These are phyloP conservation scores for Epinephelus lanceolatus DNA, from an alignment of 2,113 vertebrate species.

Conservation along the genomic window DNA sequence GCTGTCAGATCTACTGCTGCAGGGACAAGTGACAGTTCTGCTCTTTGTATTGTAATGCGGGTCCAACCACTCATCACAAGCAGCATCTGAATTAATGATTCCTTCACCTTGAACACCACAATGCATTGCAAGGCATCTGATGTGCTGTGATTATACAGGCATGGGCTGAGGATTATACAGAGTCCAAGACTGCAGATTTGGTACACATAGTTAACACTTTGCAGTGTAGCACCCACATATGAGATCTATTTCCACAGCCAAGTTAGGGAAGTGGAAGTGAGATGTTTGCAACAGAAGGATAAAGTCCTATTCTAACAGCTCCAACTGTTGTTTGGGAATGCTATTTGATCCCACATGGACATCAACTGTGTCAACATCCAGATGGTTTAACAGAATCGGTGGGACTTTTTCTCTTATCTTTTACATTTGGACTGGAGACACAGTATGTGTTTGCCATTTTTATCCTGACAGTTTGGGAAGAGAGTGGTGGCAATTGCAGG, in stretches of 20 bases:
- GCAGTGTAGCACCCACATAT: not conserved
- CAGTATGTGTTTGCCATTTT: not conserved
- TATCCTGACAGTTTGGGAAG: not conserved
- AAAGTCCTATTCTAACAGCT: not conserved
- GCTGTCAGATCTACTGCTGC: slow-evolving; percentile 11
- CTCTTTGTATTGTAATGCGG: not conserved
- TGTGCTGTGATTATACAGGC: not conserved
- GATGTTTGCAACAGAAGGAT: not conserved
- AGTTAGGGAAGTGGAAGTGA: not conserved
- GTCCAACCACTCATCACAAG: not conserved
- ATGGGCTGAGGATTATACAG: not conserved
- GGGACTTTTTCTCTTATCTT: not conserved
- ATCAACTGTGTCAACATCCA: not conserved
- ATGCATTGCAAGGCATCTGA: not conserved
- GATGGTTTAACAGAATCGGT: not conserved
- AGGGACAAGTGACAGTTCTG: not conserved
- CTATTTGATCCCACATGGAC: not conserved
- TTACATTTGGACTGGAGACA: not conserved
- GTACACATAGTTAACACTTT: not conserved
- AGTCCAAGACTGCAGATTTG: not conserved
- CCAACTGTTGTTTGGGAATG: not conserved
- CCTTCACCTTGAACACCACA: not conserved
- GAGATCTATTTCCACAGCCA: not conserved
- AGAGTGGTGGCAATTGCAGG: not conserved
- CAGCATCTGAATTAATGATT: slow-evolving; percentile 4